Evolutionary conservation across 2,797 vertebrate genomes (phyloP).

Genomic region (Protosalanx chinensis): DNA sequence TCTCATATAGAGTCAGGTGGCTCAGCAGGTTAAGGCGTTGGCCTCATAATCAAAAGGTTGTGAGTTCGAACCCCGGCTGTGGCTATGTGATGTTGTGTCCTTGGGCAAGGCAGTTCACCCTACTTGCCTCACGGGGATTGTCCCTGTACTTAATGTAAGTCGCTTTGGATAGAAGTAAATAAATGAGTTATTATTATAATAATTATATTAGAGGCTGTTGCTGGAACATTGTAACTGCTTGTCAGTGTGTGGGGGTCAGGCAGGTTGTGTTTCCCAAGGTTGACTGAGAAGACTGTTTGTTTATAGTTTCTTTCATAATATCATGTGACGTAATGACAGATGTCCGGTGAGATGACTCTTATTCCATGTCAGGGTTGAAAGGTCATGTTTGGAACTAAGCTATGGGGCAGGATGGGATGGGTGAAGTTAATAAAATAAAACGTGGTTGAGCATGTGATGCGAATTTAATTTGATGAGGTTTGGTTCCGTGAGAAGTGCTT

Average conservation of each 20-base stretch:
- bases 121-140: too few relatives aligned
- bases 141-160: too few relatives aligned
- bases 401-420: not conserved
- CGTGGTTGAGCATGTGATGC: not conserved
- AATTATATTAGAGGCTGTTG: not conserved
- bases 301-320: not conserved
- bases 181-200: too few relatives aligned
- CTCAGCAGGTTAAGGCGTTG: too few relatives aligned
- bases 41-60: too few relatives aligned
- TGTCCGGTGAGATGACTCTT: not conserved
- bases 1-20: not conserved
- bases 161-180: too few relatives aligned
- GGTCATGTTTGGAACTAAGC: too few relatives aligned
- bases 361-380: too few relatives aligned
- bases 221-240: slow-evolving; percentile 16
- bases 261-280: slow-evolving; percentile 4
- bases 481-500: not conserved
- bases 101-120: too few relatives aligned
- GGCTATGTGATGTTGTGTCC: too few relatives aligned
- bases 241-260: not conserved
- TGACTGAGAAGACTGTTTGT: not conserved
- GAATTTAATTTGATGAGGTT: slow-evolving; percentile 8
- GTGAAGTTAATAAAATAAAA: not conserved
- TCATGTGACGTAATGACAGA: not conserved
- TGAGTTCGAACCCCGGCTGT: too few relatives aligned